Evolutionary conservation across 2,797 vertebrate genomes (phyloP), one percentile per base, ranked within the genome.

Genomic region (Siniperca obscura): DNA sequence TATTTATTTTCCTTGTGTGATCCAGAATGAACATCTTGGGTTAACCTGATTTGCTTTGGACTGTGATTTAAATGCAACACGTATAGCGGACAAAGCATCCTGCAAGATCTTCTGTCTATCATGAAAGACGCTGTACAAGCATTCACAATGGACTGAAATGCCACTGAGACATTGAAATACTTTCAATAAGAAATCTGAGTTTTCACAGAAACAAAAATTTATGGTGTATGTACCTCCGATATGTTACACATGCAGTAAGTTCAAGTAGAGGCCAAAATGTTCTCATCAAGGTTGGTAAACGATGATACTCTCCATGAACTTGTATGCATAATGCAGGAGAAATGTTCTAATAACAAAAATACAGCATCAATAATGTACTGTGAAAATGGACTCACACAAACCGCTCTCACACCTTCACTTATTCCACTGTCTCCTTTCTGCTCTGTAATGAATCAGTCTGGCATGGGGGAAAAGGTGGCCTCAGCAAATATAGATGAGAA

Each of bases 401-500:
- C 76, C 55, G 67, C 81, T 76, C 82, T 83, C 80, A 81, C 85
- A 87, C 87, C 83, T 71, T 77, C 76, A 52, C 67, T 66, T 70
- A 77, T 79, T 85, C 71, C 75, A n/a, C 70, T 17, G 3, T 68
- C 80, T 82, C 55, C 71, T 88, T 85, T 87, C 80, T 87, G 88
- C 79, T 81, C 88, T 42, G 90, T 89, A 92, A 92, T 93, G 89
- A 91, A 89, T 88, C 81, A 74, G 87, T 90, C 85, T 89, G 84
- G 76, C 62, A 52, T 38, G 38, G 72, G 46, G 56, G 8, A 55
- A 76, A 74, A 56, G 75, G 72, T 80, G 72, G 87, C 78, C 82
- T 93, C 89, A 91, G 90, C 90, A 91, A 86, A 90, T 89, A 78
- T 80, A 83, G 81, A 88, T 89, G 83, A 88, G 86, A 89, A 90